A percentile compares a stretch with the other conserved stretches of the same genome.
These are phyloP conservation scores for Taenioides sp. DNA, from an alignment of 2,797 vertebrate species.

Conservation along the genomic window DNA sequence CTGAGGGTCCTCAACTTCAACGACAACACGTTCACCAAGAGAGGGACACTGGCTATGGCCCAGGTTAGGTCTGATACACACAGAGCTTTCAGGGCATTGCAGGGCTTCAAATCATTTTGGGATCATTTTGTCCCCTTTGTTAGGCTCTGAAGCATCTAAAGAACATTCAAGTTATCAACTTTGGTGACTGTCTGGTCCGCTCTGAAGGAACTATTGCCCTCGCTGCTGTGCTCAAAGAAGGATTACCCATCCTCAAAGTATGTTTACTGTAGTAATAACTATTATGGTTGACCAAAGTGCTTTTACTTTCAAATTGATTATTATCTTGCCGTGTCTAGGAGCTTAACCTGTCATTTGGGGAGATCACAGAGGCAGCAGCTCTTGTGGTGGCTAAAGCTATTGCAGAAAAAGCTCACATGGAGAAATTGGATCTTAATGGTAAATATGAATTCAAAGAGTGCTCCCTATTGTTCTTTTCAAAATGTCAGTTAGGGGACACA, in stretches of 20 bases:
- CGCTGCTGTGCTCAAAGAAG: conserved; percentile 78
- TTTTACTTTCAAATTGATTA: background rate
- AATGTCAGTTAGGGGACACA: background rate
- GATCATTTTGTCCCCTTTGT: background rate
- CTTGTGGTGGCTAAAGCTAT: conserved; percentile 84
- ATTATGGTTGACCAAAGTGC: background rate
- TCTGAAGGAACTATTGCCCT: conserved; percentile 90
- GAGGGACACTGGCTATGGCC: conserved; percentile 91
- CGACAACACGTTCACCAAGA: conserved; percentile 97
- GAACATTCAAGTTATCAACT: conserved; percentile 91
- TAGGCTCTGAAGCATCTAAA: conserved; percentile 88
- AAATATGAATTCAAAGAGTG: conserved; percentile 15
- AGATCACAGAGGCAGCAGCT: conserved; percentile 90
- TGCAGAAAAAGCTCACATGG: conserved; percentile 82
- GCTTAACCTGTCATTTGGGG: conserved; percentile 93
- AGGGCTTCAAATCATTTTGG: background rate
- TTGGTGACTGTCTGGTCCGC: conserved; percentile 95
- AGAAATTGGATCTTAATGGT: conserved; percentile 96
- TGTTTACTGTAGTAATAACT: background rate
- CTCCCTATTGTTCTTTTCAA: background rate
- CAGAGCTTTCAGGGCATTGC: background rate
- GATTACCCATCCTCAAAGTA: conserved; percentile 91
- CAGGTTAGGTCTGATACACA: conserved; percentile 71
- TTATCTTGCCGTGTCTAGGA: conserved; percentile 74
- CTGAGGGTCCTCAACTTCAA: conserved; percentile 92